Conservation (phyloP, 2,888 invertebrate genomes). For the Lymantria monacha region DNA sequence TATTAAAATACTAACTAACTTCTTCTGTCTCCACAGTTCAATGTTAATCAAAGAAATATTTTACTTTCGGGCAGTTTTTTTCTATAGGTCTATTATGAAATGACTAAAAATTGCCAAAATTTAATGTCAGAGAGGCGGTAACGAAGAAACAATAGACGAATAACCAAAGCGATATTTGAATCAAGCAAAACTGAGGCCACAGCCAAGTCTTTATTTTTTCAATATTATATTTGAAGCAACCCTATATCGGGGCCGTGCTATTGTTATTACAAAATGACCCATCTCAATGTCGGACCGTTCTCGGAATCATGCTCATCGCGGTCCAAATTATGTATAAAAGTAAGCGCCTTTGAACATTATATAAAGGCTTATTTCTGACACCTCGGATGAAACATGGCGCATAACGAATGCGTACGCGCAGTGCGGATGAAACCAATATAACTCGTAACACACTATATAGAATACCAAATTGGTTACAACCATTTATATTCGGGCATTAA, state of each 20-base stretch:
- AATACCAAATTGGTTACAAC: conserved; percentile 55
- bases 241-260: conserved; percentile 49
- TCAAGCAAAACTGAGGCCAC: no score
- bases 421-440: conserved; percentile 29
- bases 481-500: conserved; percentile 44
- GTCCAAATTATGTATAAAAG: conserved; percentile 43
- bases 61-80: no score
- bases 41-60: no score
- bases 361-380: conserved; percentile 77
- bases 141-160: no score
- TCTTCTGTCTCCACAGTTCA: no score
- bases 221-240: conserved; percentile 37
- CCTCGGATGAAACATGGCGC: conserved; percentile 73
- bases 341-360: conserved; percentile 67
- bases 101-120: no score
- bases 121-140: no score
- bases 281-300: conserved; percentile 78
- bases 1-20: not conserved
- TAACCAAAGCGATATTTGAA: no score
- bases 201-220: conserved; percentile 1
- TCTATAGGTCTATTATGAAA: no score
- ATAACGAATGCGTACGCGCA: conserved; percentile 59
- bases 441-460: conserved; percentile 53
- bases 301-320: conserved; percentile 52
- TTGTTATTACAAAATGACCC: conserved; percentile 79